Conservation (phyloP, 2,113 vertebrate species). For the Pelmatolapia mariae region DNA sequence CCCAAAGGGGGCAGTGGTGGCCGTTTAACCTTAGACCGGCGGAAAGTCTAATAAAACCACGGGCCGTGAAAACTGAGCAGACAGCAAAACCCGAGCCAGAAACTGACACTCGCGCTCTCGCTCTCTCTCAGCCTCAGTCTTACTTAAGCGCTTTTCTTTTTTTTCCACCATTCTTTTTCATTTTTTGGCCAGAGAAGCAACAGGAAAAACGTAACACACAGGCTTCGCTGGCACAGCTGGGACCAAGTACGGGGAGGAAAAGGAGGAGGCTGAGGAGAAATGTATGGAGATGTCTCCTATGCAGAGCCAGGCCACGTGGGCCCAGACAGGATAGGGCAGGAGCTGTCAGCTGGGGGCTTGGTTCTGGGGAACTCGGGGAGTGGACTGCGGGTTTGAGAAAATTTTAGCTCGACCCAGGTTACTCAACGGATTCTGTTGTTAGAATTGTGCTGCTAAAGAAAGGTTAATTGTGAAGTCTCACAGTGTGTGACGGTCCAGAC, state of each 20-base stretch:
- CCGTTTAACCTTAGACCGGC: conserved; percentile 64
- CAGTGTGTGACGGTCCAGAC: conserved; percentile 14
- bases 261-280: conserved; percentile 13
- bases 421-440: conserved; percentile 28
- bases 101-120: conserved; percentile 35
- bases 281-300: conserved; percentile 37
- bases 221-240: conserved; percentile 52
- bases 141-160: conserved; percentile 13
- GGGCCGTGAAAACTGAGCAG: conserved; percentile 66
- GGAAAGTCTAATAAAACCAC: conserved; percentile 68
- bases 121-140: conserved; percentile 29
- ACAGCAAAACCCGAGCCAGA: conserved; percentile 62
- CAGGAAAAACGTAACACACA: conserved; percentile 52
- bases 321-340: conserved; percentile 41
- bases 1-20: conserved; percentile 48
- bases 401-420: conserved; percentile 1
- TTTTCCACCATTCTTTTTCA: conserved; percentile 36
- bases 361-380: not conserved
- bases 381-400: conserved; percentile 19
- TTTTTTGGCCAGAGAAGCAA: conserved; percentile 35
- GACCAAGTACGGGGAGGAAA: not conserved
- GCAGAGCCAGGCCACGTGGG: conserved; percentile 15
- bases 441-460: not conserved
- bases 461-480: conserved; percentile 41
- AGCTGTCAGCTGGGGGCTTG: conserved; percentile 32